These are phyloP conservation scores for Marmota flaviventris DNA, from an alignment of 2,113 vertebrate species.

Conservation along the genomic window DNA sequence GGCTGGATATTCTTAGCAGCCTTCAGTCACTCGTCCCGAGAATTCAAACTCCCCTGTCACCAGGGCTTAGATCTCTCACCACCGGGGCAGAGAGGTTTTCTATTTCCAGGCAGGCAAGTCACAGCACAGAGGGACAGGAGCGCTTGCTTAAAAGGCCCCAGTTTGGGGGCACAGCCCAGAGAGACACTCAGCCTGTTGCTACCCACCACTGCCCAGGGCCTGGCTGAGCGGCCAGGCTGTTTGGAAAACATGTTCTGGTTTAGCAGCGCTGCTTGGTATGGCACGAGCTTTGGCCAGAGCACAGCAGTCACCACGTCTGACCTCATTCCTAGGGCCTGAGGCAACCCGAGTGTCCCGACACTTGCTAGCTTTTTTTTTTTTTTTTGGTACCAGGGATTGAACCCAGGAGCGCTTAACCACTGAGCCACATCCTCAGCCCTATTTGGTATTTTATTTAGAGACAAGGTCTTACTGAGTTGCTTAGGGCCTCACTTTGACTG, in stretches of 20 bases:
- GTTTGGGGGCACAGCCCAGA: slow-evolving; percentile 48
- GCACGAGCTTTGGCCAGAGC: slow-evolving; percentile 44
- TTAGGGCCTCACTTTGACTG: too few species aligned
- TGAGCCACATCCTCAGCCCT: too few species aligned
- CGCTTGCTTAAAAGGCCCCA: slow-evolving; percentile 40
- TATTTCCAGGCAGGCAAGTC: slow-evolving; percentile 54
- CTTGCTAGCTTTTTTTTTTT: slow-evolving; percentile 54
- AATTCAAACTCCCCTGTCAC: slow-evolving; percentile 66
- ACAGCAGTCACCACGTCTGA: slow-evolving; percentile 38
- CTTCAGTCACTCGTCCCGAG: slow-evolving; percentile 27
- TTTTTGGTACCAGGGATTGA: too few species aligned
- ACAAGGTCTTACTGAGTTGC: too few species aligned
- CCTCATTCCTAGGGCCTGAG: slow-evolving; percentile 65
- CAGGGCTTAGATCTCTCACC: slow-evolving; percentile 54
- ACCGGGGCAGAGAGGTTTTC: slow-evolving; percentile 32
- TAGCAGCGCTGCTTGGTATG: slow-evolving; percentile 30
- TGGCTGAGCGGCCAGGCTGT: slow-evolving; percentile 52
- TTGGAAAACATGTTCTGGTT: slow-evolving; percentile 68
- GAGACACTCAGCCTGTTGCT: slow-evolving; percentile 61
- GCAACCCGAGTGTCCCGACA: not conserved
- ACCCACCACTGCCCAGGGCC: not conserved
- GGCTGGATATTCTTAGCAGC: slow-evolving; percentile 73
- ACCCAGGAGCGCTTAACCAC: too few species aligned
- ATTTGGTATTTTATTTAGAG: too few species aligned
- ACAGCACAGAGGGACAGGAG: not conserved